Percentiles rank a stretch among this genome's conserved stretches.
Conservation (phyloP, 2,797 vertebrate genomes). For the Heliangelus exortis region DNA sequence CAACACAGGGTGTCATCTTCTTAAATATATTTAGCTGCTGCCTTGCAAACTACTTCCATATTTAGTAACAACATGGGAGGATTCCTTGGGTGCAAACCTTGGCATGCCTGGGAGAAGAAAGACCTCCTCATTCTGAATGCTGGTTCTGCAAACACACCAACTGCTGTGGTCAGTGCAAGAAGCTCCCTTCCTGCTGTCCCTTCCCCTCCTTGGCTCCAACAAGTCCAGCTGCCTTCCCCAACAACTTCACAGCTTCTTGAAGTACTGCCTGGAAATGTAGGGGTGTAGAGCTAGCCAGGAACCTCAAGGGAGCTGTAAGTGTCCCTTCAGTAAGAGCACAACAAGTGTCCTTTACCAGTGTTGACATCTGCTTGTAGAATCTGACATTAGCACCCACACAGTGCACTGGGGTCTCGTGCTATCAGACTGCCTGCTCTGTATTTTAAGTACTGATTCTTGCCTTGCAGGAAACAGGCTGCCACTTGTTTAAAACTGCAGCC, state of each 20-base stretch:
- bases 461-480: no score
- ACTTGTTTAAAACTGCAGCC: neutral
- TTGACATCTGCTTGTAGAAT: neutral
- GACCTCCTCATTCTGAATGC: neutral
- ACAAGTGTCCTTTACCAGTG: neutral
- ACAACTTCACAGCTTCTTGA: neutral
- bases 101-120: neutral
- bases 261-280: neutral
- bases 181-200: neutral
- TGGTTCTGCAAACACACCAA: neutral
- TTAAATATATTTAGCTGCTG: neutral
- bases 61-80: neutral
- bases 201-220: neutral
- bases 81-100: neutral
- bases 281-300: neutral
- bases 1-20: neutral
- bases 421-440: neutral
- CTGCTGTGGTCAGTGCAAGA: neutral
- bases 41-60: neutral
- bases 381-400: neutral
- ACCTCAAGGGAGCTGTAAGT: neutral
- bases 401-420: neutral
- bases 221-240: neutral
- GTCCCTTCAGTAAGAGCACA: neutral
- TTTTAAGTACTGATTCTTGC: neutral